A percentile compares a stretch with the other conserved stretches of the same genome.
Conservation (phyloP, 2,113 vertebrate species). For the Chunga burmeisteri region DNA sequence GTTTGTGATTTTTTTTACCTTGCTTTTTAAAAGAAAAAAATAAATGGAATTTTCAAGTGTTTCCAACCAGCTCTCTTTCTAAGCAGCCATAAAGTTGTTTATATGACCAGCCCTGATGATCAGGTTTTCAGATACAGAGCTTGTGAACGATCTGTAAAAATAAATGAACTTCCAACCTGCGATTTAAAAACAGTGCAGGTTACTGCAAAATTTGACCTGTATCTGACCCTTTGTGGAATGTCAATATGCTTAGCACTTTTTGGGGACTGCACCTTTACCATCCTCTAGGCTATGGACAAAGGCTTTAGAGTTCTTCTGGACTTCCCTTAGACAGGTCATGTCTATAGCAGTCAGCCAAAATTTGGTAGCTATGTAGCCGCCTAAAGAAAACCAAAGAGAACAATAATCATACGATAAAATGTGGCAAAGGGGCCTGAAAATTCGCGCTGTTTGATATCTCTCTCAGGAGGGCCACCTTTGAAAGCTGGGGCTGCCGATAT, state of each 20-base stretch:
- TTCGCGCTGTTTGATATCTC: not conserved
- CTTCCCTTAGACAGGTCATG: not conserved
- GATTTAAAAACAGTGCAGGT: not conserved
- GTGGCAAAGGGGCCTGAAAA: not conserved
- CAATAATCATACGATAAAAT: not conserved
- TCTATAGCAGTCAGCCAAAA: not conserved
- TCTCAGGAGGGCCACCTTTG: not conserved
- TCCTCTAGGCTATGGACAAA: not conserved
- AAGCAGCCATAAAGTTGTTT: not conserved
- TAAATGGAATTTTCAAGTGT: not conserved
- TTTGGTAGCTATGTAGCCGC: not conserved
- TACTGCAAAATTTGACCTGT: not conserved
- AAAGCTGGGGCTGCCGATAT: not conserved
- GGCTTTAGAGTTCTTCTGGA: not conserved
- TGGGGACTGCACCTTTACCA: not conserved
- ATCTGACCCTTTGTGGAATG: not conserved
- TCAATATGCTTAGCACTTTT: not conserved
- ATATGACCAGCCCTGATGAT: fast-evolving
- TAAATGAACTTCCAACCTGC: not conserved
- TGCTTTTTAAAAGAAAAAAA: not conserved
- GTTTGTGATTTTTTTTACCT: not conserved
- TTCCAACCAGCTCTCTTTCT: not conserved
- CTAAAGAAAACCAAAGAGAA: not conserved
- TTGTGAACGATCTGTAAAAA: not conserved
- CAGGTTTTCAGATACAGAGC: not conserved